Base-by-base conservation (phyloP, 2,797 vertebrate genomes). In the Anisognathus igniventris region DNA sequence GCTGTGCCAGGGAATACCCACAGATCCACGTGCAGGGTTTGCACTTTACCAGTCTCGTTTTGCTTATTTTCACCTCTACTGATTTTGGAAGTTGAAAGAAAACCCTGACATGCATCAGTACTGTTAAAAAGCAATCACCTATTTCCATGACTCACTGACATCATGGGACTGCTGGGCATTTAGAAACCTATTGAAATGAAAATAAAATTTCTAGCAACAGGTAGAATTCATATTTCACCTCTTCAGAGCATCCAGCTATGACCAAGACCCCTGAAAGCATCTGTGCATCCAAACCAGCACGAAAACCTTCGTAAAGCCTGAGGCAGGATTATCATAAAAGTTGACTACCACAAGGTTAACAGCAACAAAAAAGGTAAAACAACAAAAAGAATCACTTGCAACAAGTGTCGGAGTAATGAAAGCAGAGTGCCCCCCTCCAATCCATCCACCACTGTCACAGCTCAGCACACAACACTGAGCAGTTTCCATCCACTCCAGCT, bases 21-120 rank as follows among this genome's bases (percentile, higher is more conserved):
- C 0, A 21, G 61, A 25, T 21, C 18, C 62, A 20, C 0, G 1
- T 2, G 2, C 21, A 72, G 51, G 8, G 24, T 54, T 68, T 72
- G 42, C 66, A 54, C 33, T 61, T 81, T 1, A 51, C 40, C 48
- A 50, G 7, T 9, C 35, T 54, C 19, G 44, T 1, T 57, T 48
- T 45, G 3, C 10, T 65, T 40, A 57, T 83, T 91, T 75, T 72
- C 65, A 66, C 24, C 47, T 84, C 44, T 47, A 7, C 39, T 66
- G 27, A 62, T 45, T 86, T 24, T 58, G 8, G 30, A 70, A 77
- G 22, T 1, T 40, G 74, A 78, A 89, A 82, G 17, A 40, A 35
- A 88, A 65, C 16, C 60, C 51, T 7, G 14, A 47, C 1, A 3
- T 24, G 40, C 18, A 81, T 22, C 31, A 67, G 21, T 17, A 18